phyloP scores from a whole-genome alignment of 2,113 vertebrate genomes.

The Nyctereutes procyonoides region DNA sequence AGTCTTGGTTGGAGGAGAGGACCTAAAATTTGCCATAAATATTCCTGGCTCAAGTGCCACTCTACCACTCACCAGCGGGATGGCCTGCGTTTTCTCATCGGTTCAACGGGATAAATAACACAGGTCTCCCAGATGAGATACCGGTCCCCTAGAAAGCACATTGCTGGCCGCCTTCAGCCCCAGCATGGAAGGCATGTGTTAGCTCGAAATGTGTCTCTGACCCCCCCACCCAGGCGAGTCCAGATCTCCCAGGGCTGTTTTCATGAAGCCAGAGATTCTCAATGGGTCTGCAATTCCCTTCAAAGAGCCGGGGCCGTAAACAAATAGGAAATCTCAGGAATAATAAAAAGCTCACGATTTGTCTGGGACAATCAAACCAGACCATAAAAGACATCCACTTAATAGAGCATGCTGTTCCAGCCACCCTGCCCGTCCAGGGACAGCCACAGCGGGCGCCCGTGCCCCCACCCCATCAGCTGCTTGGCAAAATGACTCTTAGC shows the following conservation, averaged over 20 bases:
- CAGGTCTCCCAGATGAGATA: background rate
- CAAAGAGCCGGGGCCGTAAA: slow-evolving; percentile 5
- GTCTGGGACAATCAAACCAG: slow-evolving; percentile 51
- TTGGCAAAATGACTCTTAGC: background rate
- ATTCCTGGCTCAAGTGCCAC: background rate
- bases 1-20: background rate
- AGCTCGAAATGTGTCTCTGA: rapidly evolving
- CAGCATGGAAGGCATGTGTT: rapidly evolving
- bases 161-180: background rate
- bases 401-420: background rate
- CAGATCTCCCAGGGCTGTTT: background rate
- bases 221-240: rapidly evolving
- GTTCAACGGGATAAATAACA: background rate
- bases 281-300: background rate
- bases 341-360: slow-evolving; percentile 62
- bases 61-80: background rate
- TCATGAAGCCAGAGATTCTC: background rate
- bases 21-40: background rate
- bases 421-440: rapidly evolving
- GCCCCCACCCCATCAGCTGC: slow-evolving; percentile 11
- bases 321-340: slow-evolving; percentile 62
- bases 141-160: background rate
- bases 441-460: rapidly evolving
- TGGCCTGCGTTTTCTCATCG: background rate
- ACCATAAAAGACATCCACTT: slow-evolving; percentile 52